These are phyloP conservation scores for Leptoclinus maculatus DNA, from an alignment of 2,797 vertebrate genomes.

Conservation along the genomic window DNA sequence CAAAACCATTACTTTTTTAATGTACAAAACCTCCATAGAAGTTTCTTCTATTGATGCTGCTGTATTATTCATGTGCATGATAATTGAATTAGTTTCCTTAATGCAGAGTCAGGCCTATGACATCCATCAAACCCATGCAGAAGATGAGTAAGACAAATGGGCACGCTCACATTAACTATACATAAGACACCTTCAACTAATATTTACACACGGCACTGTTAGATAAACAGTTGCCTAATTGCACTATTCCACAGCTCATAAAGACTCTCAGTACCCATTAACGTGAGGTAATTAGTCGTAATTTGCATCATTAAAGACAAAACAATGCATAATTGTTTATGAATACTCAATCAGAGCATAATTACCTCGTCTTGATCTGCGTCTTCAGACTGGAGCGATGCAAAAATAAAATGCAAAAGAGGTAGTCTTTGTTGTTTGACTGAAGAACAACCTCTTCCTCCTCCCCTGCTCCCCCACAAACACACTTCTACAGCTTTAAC, in stretches of 20 bases:
- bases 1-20: constrained; percentile 17
- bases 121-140: constrained; percentile 66
- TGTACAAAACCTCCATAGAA: constrained; percentile 14
- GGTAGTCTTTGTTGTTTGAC: constrained; percentile 54
- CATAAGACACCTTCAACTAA: constrained; percentile 55
- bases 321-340: constrained; percentile 79
- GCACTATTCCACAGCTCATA: constrained; percentile 68
- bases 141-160: constrained; percentile 52
- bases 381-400: constrained; percentile 64
- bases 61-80: constrained; percentile 48
- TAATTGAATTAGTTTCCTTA: constrained; percentile 58
- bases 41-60: not conserved
- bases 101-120: constrained; percentile 36
- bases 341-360: constrained; percentile 80
- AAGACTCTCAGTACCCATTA: constrained; percentile 73
- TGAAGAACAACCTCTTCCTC: constrained; percentile 25
- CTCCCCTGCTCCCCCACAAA: constrained; percentile 14
- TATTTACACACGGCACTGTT: constrained; percentile 64
- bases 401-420: constrained; percentile 50
- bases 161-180: constrained; percentile 47
- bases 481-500: constrained; percentile 42
- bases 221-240: constrained; percentile 77
- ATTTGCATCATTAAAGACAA: constrained; percentile 82
- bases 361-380: constrained; percentile 67
- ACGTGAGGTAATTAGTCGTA: constrained; percentile 74